phyloP scores from a whole-genome alignment of 2,888 invertebrate genomes.

The Standfussiana lucernea region DNA sequence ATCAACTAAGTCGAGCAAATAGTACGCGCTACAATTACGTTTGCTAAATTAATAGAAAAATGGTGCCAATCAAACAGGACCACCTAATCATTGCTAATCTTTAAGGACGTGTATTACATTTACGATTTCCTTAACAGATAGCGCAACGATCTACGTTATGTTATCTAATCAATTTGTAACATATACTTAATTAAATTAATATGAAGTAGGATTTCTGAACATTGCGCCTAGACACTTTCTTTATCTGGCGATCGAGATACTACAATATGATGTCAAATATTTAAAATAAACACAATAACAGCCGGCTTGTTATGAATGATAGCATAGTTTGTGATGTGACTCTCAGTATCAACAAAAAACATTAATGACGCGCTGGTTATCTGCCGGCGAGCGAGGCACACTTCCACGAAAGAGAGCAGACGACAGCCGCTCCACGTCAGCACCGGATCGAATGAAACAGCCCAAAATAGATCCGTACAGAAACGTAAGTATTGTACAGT shows the following conservation, averaged over 20 bases:
- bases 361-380: slow-evolving; percentile 60
- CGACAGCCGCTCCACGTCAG: slow-evolving; percentile 73
- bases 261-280: slow-evolving; percentile 60
- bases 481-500: slow-evolving; percentile 75
- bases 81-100: slow-evolving; percentile 72
- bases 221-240: slow-evolving; percentile 35
- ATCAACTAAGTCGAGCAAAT: slow-evolving; percentile 31
- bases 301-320: slow-evolving; percentile 71
- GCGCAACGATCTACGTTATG: slow-evolving; percentile 48
- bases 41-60: slow-evolving; percentile 25
- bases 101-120: slow-evolving; percentile 72
- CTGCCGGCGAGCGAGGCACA: slow-evolving; percentile 59
- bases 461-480: slow-evolving; percentile 77
- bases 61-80: slow-evolving; percentile 69
- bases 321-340: slow-evolving; percentile 67
- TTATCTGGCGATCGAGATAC: slow-evolving; percentile 53
- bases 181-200: slow-evolving; percentile 55
- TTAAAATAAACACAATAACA: slow-evolving; percentile 63
- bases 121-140: slow-evolving; percentile 81
- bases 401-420: slow-evolving; percentile 74
- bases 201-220: slow-evolving; percentile 47
- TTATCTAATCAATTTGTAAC: slow-evolving; percentile 72
- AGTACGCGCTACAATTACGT: slow-evolving; percentile 22
- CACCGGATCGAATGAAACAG: slow-evolving; percentile 73
- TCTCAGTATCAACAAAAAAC: slow-evolving; percentile 66